Evolutionary conservation across 2,888 invertebrate species (phyloP), one percentile per base, ranked within the genome.

Genomic region (Tachina lurida): DNA sequence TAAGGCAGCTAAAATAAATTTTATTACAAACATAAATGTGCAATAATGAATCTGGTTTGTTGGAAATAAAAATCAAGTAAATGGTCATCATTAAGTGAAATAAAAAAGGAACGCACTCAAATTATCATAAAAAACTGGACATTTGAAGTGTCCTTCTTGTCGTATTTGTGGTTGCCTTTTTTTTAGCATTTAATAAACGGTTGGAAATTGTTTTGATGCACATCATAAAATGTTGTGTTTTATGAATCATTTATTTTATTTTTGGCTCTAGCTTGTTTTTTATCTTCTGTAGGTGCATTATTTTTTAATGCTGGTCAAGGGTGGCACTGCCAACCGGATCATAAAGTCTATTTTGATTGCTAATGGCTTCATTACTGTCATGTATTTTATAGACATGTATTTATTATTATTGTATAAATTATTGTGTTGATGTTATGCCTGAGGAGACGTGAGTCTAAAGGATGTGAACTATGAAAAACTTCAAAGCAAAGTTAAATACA

Each of bases 161-260:
- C 63, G 62, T 43, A 39, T 60, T 68, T 67, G 65, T 49, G 63
- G 65, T 80, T 39, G 45, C 31, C 31, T 65, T 67, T 19, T 60
- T 78, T 70, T 75, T 62, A 12, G 58, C 31, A 31, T 12, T 62
- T 54, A 13, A 15, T 45, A 67, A 19, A 67, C 67, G 74, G 67
- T 63, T 81, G 81, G 68, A 81, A 54, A 70, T 62, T 62, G 60
- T 60, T 12, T 65, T 15, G 80, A 68, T 74, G 62, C 41, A 31
- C 12, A 47, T 58, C 68, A 71, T 76, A 84, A 79, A 84, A 71
- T 76, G 54, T 54, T 58, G 15, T 60, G 45, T 76, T 80, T 80
- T 80, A 84, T 84, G 79, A 75, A 79, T 56, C 79, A 75, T 84
- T 80, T 70, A 75, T 43, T 84, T 78, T 47, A 84, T 60, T 83